These are phyloP conservation scores for Cheilosia scutellata DNA, from an alignment of 2,888 invertebrate genomes.

Conservation along the genomic window DNA sequence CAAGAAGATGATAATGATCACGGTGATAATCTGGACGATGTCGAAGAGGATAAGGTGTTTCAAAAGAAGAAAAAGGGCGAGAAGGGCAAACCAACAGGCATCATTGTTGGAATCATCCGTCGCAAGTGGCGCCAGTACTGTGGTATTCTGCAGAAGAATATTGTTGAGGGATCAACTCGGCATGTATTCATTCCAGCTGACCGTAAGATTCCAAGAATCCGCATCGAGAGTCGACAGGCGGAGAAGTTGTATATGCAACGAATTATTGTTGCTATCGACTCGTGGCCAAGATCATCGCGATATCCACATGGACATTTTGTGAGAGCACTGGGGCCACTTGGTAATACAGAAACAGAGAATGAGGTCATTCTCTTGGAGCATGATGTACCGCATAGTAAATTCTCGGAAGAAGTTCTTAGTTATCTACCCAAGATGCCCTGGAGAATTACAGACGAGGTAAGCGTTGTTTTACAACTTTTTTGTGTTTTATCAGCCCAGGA, in stretches of 20 bases:
- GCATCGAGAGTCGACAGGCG: constrained; percentile 97
- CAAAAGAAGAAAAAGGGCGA: constrained; percentile 80
- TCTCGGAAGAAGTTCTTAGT: constrained; percentile 96
- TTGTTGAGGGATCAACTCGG: constrained; percentile 88
- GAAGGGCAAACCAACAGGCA: constrained; percentile 88
- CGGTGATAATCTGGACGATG: constrained; percentile 88
- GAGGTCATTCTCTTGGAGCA: constrained; percentile 98
- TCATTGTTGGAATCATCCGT: constrained; percentile 96
- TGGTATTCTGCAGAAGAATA: constrained; percentile 94
- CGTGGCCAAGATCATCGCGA: constrained; percentile 96
- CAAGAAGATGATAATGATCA: constrained; percentile 90
- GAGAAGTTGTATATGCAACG: constrained; percentile 92
- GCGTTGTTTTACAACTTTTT: constrained; percentile 46
- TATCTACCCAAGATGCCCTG: constrained; percentile 96
- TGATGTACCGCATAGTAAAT: constrained; percentile 97
- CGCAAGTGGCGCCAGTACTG: constrained; percentile 99
- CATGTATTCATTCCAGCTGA: constrained; percentile 98
- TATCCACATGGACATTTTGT: constrained; percentile 99
- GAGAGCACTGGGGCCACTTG: constrained; percentile 94
- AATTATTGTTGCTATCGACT: constrained; percentile 97
- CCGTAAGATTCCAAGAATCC: constrained; percentile 95
- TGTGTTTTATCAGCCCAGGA: background rate
- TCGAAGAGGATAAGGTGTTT: constrained; percentile 85
- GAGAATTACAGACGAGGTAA: constrained; percentile 92
- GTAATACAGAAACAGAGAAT: constrained; percentile 98